Evolutionary conservation across 2,888 invertebrate species (phyloP), one percentile per base, ranked within the genome.

Genomic region (Carcina quercana): DNA sequence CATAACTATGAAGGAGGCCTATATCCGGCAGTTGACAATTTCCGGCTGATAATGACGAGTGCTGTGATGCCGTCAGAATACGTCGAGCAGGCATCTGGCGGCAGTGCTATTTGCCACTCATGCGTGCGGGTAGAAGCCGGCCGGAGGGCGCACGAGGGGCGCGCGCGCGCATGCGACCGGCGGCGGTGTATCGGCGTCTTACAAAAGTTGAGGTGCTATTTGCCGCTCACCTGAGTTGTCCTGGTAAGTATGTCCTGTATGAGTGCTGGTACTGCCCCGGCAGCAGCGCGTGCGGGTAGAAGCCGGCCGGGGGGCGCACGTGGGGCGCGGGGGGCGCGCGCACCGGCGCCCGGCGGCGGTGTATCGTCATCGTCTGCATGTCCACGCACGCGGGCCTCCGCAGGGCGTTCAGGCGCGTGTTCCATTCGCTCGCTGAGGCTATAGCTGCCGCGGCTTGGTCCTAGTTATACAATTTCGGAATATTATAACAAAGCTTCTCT

Each of bases 251-350:
- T 35, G 70, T 53, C 56, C 91, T 89, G 74, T 92, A 97, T 62
- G 88, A 88, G 70, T 97, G 95, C 48, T 94, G 93, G 80, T 90
- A 98, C 82, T 99, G 99, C n/a, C 98, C 98, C 20, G 97, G 96
- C 51, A 99, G 91, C 42, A 99, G 84, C 25, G 98, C 91, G 39
- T 97, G 90, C 12, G 98, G 98, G 86, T 97, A 99, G 69, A 88
- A 72, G 46, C 86, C 86, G 29, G 79, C 80, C 28, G 86, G 83
- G 34, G 87, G 85, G 2, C 74, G 60, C 39, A 82, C 73, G 42
- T 64, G 69, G 30, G 43, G 13, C 5, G 44, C 43, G 15, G 43
- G 32, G 13, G 30, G 25, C 3, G 37, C 27, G 15, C 40, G 15
- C 19, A 42, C 43, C 5, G 56, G 45, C n/a, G 52, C 14, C 21